Base-by-base conservation (phyloP, 2,888 invertebrate species). In the Phorcus lineatus region DNA sequence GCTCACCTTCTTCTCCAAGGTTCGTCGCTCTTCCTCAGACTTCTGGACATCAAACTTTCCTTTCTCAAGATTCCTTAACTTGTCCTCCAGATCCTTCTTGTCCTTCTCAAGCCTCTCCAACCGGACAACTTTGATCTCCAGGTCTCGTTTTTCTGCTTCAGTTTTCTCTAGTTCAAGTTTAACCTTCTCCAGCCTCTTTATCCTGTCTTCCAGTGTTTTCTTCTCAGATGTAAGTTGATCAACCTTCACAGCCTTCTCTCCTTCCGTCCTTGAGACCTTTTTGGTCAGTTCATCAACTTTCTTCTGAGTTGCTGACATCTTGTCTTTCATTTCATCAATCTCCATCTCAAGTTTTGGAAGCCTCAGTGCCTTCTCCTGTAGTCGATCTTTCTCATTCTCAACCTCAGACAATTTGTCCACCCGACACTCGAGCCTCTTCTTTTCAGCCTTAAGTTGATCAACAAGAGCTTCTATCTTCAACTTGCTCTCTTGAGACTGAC, bases 1-100 rank as follows among this genome's bases (percentile, higher is more conserved):
- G 94, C 92, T 88, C 95, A 95, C 67, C 54, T 80, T 82, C 19
- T 86, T 85, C 70, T 86, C 81, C 22, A 86, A 70, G 16, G 82
- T 80, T 85, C 83, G 78, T 40, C 67, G 17, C 53, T 78, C 22
- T 54, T 75, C 70, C 76, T 78, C 78, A 78, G 53, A 19, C 52
- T 80, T 83, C 55, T 79, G 53, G 17, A 54, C 47, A 13, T 76
- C 55, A 17, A 79, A 4, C 57, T 74, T 74, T 6, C 16, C 77
- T 40, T 76, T 81, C 54, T 80, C 78, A 19, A 40, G 47, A 54
- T 78, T 75, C 36, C 47, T 22, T 54, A 74, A n/a, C 0, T 70
- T 67, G 31, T 54, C 28, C 40, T 84, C 81, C 22, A 67, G 24
- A 24, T 80, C 78, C 2, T 36, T 13, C 74, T 82, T 85, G 7